A percentile compares a stretch with the other conserved stretches of the same genome.
phyloP scores from a whole-genome alignment of 2,797 vertebrate genomes.

The Amblyraja radiata region DNA sequence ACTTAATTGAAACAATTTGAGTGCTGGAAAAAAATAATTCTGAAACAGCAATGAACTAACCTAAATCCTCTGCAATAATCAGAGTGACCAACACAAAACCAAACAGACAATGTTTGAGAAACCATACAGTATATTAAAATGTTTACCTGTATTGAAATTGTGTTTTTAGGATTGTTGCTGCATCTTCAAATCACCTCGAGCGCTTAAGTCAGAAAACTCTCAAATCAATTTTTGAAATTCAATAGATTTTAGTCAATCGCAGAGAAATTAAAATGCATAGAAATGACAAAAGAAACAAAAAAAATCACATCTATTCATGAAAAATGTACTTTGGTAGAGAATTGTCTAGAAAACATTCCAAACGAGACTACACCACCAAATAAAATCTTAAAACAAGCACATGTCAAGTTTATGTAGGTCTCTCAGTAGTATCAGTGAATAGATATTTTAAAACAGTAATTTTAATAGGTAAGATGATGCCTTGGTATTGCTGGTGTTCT shows the following conservation, averaged over 20 bases:
- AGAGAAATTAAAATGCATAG: background rate
- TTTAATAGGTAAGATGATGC: background rate
- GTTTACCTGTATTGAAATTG: slow-evolving; percentile 49
- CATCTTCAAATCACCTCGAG: background rate
- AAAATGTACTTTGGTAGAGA: background rate
- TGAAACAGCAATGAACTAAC: background rate
- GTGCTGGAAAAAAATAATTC: background rate
- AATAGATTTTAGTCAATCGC: background rate
- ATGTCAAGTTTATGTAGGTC: background rate
- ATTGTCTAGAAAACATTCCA: slow-evolving; percentile 22
- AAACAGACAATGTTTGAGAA: slow-evolving; percentile 53
- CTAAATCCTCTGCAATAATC: background rate
- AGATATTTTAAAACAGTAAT: background rate
- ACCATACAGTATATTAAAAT: slow-evolving; percentile 56
- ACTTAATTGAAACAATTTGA: background rate
- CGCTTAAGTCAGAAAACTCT: background rate
- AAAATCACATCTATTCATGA: too few species aligned
- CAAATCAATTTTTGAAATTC: background rate
- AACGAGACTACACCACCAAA: slow-evolving; percentile 18
- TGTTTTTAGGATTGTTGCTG: background rate
- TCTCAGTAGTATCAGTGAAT: background rate
- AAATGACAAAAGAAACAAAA: background rate
- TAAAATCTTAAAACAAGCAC: background rate
- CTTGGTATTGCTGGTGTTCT: background rate
- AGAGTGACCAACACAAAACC: slow-evolving; percentile 49